Evolutionary conservation across 2,888 invertebrate species (phyloP).

Genomic region (Drosophila meridiana): DNA sequence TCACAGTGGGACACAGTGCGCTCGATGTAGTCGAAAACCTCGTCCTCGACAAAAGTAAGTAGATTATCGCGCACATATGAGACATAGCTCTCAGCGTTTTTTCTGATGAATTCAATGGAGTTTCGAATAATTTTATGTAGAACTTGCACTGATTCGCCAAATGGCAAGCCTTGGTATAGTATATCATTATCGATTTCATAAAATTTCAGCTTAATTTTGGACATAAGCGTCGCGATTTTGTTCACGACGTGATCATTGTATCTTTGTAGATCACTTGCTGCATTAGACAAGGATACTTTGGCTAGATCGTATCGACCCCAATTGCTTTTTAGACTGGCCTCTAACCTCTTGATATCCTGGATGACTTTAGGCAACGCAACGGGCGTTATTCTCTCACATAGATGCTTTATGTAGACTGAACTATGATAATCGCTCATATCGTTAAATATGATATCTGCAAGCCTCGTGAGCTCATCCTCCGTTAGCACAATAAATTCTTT

Average conservation of each 20-base stretch:
- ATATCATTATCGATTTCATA: not conserved
- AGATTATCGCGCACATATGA: slow-evolving; percentile 87
- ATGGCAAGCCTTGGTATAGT: slow-evolving; percentile 66
- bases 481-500: too few species aligned
- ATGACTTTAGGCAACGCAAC: slow-evolving; percentile 33
- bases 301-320: slow-evolving; percentile 50
- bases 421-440: slow-evolving; percentile 22
- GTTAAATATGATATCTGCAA: too few species aligned
- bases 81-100: slow-evolving; percentile 87
- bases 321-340: slow-evolving; percentile 31
- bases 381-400: slow-evolving; percentile 53
- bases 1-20: slow-evolving; percentile 87
- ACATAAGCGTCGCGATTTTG: not conserved
- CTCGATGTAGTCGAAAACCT: slow-evolving; percentile 75
- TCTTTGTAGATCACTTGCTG: slow-evolving; percentile 86
- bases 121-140: not conserved
- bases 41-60: slow-evolving; percentile 88
- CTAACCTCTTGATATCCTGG: slow-evolving; percentile 31
- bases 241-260: slow-evolving; percentile 87
- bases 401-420: not conserved
- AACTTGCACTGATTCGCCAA: slow-evolving; percentile 89
- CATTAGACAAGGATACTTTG: slow-evolving; percentile 42
- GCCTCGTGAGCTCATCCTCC: too few species aligned
- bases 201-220: not conserved
- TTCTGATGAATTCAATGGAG: slow-evolving; percentile 88